A percentile compares a stretch with the other conserved stretches of the same genome.
phyloP scores from a whole-genome alignment of 2,797 vertebrate genomes.

The Microctenopoma steveboyesi region DNA sequence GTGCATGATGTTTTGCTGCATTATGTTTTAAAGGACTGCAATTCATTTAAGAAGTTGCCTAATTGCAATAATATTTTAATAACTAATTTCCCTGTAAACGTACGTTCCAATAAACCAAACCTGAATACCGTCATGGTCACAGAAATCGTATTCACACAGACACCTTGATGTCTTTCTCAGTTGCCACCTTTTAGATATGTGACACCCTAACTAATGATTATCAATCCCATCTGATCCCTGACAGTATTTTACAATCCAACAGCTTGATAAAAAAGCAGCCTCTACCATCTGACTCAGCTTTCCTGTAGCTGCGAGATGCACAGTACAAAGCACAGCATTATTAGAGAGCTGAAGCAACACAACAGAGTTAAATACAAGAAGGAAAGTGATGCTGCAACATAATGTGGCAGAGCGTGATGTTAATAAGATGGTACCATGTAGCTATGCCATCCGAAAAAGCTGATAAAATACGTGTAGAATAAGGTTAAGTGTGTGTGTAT shows the following conservation, averaged over 20 bases:
- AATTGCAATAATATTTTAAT: conserved; percentile 29
- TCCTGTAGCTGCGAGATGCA: conserved; percentile 42
- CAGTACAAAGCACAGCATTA: conserved; percentile 34
- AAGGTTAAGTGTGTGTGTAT: not conserved
- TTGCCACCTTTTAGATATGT: conserved; percentile 25
- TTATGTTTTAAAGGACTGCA: conserved; percentile 15
- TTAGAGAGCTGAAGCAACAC: conserved; percentile 27
- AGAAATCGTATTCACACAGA: conserved; percentile 33
- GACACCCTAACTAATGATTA: conserved; percentile 41
- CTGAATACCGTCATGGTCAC: conserved; percentile 16
- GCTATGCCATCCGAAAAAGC: conserved; percentile 6
- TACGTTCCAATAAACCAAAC: conserved; percentile 47
- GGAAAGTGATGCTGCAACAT: conserved; percentile 18
- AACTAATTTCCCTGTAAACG: conserved; percentile 44
- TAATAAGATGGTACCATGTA: not conserved
- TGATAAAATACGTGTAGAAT: conserved; percentile 7
- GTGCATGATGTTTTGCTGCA: not conserved
- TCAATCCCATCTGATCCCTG: conserved; percentile 36
- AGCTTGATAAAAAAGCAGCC: conserved; percentile 45
- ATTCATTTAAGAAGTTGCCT: conserved; percentile 18
- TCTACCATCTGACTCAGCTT: conserved; percentile 46
- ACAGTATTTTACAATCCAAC: conserved; percentile 34
- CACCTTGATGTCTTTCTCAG: not conserved
- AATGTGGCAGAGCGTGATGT: conserved; percentile 19
- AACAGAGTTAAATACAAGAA: conserved; percentile 8